Conservation (phyloP, 1,140 invertebrate genomes). For the Pseudomyrmex pallidus region DNA sequence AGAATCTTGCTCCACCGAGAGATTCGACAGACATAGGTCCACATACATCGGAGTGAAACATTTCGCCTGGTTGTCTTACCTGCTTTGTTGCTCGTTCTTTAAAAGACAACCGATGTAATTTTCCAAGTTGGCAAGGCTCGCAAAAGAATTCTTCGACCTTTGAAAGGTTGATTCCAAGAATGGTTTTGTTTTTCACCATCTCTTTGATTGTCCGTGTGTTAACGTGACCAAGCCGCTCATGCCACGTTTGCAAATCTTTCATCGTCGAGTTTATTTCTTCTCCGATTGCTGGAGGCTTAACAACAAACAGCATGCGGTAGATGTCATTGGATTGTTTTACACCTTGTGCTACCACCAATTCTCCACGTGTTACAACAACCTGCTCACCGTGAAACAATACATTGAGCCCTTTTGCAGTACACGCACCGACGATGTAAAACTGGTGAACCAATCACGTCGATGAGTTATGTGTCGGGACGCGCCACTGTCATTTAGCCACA, state of each 20-base stretch:
- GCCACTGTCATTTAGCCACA: constrained; percentile 64
- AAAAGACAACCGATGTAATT: neutral
- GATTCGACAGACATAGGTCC: no score
- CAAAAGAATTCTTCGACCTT: neutral
- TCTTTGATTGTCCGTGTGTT: neutral
- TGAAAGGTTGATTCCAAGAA: neutral
- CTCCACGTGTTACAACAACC: neutral
- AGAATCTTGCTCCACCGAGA: no score
- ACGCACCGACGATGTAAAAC: neutral
- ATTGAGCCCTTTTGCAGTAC: neutral
- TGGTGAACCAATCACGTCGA: constrained; percentile 51
- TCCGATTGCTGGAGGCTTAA: neutral
- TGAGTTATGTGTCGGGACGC: constrained; percentile 58
- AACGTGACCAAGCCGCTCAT: neutral
- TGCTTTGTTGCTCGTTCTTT: neutral
- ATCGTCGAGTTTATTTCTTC: neutral
- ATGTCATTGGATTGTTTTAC: neutral
- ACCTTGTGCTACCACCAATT: neutral
- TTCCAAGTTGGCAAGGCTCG: neutral
- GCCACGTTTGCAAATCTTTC: neutral
- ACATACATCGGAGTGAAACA: no score
- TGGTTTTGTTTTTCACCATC: neutral
- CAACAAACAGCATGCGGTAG: neutral
- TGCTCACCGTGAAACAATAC: neutral
- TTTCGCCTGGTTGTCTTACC: no score